Conservation (phyloP, 2,797 vertebrate species). For the Carapus acus region DNA sequence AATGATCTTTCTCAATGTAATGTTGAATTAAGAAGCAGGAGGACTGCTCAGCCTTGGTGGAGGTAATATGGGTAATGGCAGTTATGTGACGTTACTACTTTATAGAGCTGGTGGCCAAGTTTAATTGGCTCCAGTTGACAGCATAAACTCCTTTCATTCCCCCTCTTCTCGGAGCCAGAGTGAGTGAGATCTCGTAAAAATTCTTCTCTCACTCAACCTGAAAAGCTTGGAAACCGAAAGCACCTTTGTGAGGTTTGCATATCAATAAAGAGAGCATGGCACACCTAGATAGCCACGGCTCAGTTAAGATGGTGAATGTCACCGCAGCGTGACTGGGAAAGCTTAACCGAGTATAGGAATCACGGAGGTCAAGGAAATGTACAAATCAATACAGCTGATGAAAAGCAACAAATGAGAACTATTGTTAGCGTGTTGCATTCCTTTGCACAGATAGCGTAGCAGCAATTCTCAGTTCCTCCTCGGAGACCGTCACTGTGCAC, state of each 20-base stretch:
- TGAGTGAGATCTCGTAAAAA: constrained; percentile 10
- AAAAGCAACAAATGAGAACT: constrained; percentile 40
- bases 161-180: constrained; percentile 10
- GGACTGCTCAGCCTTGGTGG: no score
- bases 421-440: constrained; percentile 37
- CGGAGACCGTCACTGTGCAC: constrained; percentile 28
- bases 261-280: constrained; percentile 38
- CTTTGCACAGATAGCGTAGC: constrained; percentile 43
- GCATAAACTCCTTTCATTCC: constrained; percentile 3
- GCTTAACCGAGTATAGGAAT: constrained; percentile 28
- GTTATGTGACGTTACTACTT: constrained; percentile 17
- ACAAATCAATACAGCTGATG: constrained; percentile 54
- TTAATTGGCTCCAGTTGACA: constrained; percentile 24
- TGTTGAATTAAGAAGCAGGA: no score
- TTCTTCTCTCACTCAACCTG: constrained; percentile 9
- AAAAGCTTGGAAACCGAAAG: constrained; percentile 14
- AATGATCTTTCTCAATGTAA: no score
- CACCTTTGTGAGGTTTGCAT: constrained; percentile 29
- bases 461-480: constrained; percentile 21
- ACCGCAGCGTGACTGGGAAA: constrained; percentile 42
- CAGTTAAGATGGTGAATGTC: constrained; percentile 37
- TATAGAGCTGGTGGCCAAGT: constrained; percentile 2
- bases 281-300: constrained; percentile 13
- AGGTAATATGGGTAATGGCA: background rate
- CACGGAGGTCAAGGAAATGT: constrained; percentile 52